These are phyloP conservation scores for Scopus umbretta DNA, from an alignment of 2,113 vertebrate species.

Conservation along the genomic window DNA sequence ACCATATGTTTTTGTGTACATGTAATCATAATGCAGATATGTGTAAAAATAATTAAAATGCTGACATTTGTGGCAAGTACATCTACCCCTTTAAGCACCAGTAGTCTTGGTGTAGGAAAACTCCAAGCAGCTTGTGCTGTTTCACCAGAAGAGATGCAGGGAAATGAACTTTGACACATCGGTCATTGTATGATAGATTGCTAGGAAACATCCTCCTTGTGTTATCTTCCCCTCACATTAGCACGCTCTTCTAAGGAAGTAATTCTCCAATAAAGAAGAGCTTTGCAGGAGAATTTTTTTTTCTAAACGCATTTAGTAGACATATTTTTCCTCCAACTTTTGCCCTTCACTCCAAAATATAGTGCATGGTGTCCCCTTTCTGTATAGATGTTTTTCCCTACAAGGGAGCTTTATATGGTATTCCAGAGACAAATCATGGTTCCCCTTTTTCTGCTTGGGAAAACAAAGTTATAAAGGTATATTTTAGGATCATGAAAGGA, in stretches of 20 bases:
- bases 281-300: neutral
- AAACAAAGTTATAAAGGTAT: neutral
- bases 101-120: neutral
- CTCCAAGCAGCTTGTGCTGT: neutral
- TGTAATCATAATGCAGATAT: neutral
- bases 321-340: neutral
- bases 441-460: neutral
- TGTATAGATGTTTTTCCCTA: neutral
- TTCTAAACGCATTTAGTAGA: neutral
- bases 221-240: neutral
- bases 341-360: neutral
- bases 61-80: neutral
- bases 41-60: neutral
- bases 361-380: neutral
- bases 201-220: neutral
- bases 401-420: neutral
- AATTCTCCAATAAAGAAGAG: neutral
- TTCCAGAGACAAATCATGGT: neutral
- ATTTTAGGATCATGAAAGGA: neutral
- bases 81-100: neutral
- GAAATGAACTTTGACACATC: neutral
- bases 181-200: neutral
- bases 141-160: neutral
- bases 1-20: neutral
- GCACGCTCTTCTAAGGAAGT: neutral